Evolutionary conservation across 2,797 vertebrate genomes (phyloP).

Genomic region (Phalanger gymnotis): DNA sequence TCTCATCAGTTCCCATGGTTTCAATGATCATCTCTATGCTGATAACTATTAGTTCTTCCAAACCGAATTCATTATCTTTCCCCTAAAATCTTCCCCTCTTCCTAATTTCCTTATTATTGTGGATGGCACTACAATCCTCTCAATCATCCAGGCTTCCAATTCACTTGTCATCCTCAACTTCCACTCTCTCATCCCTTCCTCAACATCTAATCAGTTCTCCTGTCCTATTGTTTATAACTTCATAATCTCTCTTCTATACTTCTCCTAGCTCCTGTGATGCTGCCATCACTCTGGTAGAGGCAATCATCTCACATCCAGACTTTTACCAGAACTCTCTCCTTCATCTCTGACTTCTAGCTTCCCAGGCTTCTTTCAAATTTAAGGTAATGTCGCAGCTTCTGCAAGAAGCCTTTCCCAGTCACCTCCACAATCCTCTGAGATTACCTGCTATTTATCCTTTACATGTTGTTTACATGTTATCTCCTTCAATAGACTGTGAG

Average conservation of each 20-base stretch:
- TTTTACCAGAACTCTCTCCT: neutral
- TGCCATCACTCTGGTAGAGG: neutral
- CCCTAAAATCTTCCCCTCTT: neutral
- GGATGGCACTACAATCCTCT: too few relatives aligned
- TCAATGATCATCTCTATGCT: neutral
- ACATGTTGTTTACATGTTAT: neutral
- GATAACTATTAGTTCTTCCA: neutral
- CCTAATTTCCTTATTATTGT: neutral
- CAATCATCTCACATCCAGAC: neutral
- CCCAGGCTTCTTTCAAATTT: neutral
- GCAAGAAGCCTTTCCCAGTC: neutral
- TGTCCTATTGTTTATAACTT: neutral
- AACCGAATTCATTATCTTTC: neutral
- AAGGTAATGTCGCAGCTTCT: neutral
- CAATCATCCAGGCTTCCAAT: neutral
- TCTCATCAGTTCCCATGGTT: neutral
- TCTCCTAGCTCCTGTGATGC: neutral
- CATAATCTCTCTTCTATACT: neutral
- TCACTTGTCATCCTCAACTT: too few relatives aligned
- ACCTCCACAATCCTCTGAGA: neutral
- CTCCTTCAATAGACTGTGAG: neutral
- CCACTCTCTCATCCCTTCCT: too few relatives aligned
- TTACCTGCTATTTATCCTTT: neutral
- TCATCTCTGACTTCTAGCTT: neutral
- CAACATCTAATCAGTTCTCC: neutral